These are phyloP conservation scores for Pseudachorutes palmiensis DNA, from an alignment of 1,140 invertebrate species.

Conservation along the genomic window DNA sequence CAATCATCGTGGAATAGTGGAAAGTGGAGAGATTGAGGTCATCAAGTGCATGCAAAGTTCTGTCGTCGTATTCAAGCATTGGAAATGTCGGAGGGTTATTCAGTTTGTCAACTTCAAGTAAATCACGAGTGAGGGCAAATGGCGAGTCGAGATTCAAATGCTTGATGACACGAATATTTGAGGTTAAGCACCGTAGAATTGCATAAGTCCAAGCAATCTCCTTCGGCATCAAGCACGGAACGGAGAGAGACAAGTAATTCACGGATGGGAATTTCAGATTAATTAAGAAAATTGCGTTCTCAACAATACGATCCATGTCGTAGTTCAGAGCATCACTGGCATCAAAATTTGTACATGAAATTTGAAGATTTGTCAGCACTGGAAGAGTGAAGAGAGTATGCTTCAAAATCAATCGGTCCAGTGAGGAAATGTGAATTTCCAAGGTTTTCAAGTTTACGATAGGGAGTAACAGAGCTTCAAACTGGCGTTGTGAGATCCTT, in stretches of 20 bases:
- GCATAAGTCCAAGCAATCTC: background rate
- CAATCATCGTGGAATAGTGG: background rate
- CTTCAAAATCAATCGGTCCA: background rate
- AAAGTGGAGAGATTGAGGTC: background rate
- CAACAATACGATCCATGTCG: background rate
- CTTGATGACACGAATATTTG: background rate
- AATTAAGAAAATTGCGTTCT: background rate
- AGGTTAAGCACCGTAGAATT: background rate
- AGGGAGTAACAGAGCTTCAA: background rate
- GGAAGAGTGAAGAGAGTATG: background rate
- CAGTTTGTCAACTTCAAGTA: background rate
- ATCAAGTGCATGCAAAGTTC: background rate
- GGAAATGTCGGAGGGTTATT: background rate
- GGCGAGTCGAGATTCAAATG: background rate
- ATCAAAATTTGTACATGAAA: background rate
- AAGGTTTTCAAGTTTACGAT: background rate
- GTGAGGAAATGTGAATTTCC: background rate
- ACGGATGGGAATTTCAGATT: background rate
- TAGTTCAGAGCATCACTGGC: background rate
- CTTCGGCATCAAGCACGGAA: background rate
- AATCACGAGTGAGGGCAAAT: background rate
- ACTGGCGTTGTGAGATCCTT: background rate
- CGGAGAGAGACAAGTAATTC: background rate
- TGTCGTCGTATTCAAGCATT: background rate
- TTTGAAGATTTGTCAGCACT: background rate